phyloP scores from a whole-genome alignment of 2,113 vertebrate genomes.

The Acinonyx jubatus region DNA sequence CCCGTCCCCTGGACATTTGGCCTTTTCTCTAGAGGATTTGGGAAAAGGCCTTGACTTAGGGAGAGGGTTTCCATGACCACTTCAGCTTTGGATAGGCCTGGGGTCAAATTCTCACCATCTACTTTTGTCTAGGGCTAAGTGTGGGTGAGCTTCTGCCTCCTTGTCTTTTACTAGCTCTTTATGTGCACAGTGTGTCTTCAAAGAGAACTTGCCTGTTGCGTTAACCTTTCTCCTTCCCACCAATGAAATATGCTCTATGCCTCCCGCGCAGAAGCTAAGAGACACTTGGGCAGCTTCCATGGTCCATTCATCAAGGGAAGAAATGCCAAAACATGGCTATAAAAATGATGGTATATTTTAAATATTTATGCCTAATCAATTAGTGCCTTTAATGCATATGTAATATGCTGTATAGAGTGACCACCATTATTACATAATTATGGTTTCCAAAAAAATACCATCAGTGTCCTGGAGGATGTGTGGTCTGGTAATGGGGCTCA shows the following conservation, averaged over 20 bases:
- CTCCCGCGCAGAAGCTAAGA: not conserved
- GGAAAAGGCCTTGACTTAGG: not conserved
- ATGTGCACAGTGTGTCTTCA: not conserved
- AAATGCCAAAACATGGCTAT: conserved; percentile 15
- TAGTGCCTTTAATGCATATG: not conserved
- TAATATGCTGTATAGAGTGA: not conserved
- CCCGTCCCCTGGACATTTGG: not conserved
- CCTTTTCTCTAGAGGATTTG: not conserved
- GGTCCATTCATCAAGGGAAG: not conserved
- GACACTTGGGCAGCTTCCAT: not conserved
- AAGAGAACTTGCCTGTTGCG: not conserved
- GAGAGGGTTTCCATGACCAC: not conserved
- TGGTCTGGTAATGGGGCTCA: not conserved
- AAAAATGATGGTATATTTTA: conserved; percentile 36
- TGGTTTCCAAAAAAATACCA: conserved; percentile 22
- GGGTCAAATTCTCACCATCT: not conserved
- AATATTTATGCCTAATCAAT: conserved; percentile 63
- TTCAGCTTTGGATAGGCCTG: not conserved
- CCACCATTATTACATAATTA: not conserved
- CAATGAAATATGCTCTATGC: not conserved
- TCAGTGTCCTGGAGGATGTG: not conserved
- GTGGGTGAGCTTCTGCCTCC: too few relatives aligned
- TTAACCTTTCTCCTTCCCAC: not conserved
- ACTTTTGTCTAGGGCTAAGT: not conserved
- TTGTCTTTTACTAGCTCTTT: not conserved